phyloP scores from a whole-genome alignment of 2,113 vertebrate genomes.

The Chamaea fasciata region DNA sequence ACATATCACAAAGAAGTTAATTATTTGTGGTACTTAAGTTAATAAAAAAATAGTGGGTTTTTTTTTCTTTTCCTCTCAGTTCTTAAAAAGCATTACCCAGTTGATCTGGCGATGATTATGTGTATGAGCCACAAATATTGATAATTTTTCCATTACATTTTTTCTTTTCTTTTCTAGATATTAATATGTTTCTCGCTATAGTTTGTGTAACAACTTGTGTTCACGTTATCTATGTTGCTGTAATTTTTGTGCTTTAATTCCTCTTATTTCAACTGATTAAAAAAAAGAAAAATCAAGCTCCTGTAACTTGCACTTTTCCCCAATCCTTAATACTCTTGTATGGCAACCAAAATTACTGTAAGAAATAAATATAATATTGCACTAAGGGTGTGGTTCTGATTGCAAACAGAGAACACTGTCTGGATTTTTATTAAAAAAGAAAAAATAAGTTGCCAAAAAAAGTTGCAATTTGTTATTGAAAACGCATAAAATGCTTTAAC shows the following conservation, averaged over 20 bases:
- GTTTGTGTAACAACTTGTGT: slow-evolving; percentile 89
- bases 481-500: neutral
- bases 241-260: slow-evolving; percentile 95
- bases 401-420: slow-evolving; percentile 65
- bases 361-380: slow-evolving; percentile 97
- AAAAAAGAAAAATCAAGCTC: slow-evolving; percentile 72
- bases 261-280: slow-evolving; percentile 85
- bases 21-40: slow-evolving; percentile 82
- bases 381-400: slow-evolving; percentile 82
- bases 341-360: slow-evolving; percentile 96
- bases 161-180: slow-evolving; percentile 73
- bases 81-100: slow-evolving; percentile 72
- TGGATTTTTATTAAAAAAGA: slow-evolving; percentile 27
- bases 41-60: slow-evolving; percentile 77
- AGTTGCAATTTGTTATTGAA: neutral
- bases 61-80: slow-evolving; percentile 31
- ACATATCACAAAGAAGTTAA: slow-evolving; percentile 75
- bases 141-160: slow-evolving; percentile 63
- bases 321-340: slow-evolving; percentile 88
- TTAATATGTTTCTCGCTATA: slow-evolving; percentile 79
- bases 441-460: slow-evolving; percentile 25
- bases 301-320: slow-evolving; percentile 88
- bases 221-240: slow-evolving; percentile 91
- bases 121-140: slow-evolving; percentile 72
- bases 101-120: slow-evolving; percentile 73